Evolutionary conservation across 2,113 vertebrate genomes (phyloP).

Genomic region (Lepus europaeus): DNA sequence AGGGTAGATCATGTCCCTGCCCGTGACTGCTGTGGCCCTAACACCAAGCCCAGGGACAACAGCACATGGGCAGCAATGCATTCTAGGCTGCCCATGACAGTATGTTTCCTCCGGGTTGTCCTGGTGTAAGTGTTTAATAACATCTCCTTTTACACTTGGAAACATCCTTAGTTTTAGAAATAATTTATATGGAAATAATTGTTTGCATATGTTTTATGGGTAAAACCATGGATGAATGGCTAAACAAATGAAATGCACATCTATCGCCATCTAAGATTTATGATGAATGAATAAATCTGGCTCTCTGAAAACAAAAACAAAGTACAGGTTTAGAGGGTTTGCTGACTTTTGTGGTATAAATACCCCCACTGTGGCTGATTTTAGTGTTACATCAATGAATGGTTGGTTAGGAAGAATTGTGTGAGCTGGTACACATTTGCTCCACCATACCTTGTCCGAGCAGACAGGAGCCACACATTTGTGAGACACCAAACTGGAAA

Average conservation of each 20-base stretch:
- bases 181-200: not conserved
- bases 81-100: not conserved
- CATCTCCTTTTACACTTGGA: not conserved
- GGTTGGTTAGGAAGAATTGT: not conserved
- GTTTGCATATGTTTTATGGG: not conserved
- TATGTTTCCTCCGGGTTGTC: not conserved
- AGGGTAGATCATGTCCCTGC: not conserved
- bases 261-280: not conserved
- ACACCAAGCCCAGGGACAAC: not conserved
- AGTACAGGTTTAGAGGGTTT: not conserved
- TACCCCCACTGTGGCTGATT: not conserved
- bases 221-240: not conserved
- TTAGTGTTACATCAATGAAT: not conserved
- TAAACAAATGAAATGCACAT: not conserved
- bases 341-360: not conserved
- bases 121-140: not conserved
- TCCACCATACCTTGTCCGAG: not conserved
- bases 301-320: conserved; percentile 41
- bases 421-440: not conserved
- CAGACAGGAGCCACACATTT: not conserved
- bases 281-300: not conserved
- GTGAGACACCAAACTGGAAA: not conserved
- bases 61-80: not conserved
- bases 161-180: not conserved
- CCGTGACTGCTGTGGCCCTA: not conserved